A percentile compares a stretch with the other conserved stretches of the same genome.
phyloP scores from a whole-genome alignment of 2,888 invertebrate genomes.

The Spatulosminthurus flaviceps region DNA sequence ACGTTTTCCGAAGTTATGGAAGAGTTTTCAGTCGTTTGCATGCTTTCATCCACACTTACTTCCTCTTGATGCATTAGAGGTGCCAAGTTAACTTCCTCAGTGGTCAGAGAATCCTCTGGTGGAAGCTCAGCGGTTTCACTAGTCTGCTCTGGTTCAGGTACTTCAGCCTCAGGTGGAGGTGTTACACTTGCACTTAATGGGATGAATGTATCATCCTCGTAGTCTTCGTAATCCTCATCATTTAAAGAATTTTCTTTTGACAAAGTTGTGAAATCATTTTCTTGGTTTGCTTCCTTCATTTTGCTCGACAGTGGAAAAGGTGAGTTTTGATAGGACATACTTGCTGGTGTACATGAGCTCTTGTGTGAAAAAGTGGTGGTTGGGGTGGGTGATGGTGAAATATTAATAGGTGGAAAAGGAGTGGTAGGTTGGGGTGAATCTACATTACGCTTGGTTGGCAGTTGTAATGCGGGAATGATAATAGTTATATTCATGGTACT shows the following conservation, averaged over 20 bases:
- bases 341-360: conserved; percentile 42
- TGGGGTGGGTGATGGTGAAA: conserved; percentile 61
- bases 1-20: background rate
- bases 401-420: conserved; percentile 62
- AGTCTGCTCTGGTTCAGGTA: conserved; percentile 20
- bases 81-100: background rate
- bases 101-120: background rate
- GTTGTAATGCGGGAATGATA: conserved; percentile 62
- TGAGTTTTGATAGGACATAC: conserved; percentile 22
- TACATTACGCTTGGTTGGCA: conserved; percentile 28
- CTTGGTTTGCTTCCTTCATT: background rate
- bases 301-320: background rate
- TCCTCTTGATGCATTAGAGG: conserved; percentile 34
- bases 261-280: background rate
- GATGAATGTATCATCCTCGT: conserved; percentile 43
- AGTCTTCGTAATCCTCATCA: conserved; percentile 42
- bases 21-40: background rate
- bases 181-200: conserved; percentile 35
- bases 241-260: conserved; percentile 19
- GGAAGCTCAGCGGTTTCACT: background rate
- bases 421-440: conserved; percentile 62
- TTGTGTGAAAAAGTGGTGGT: conserved; percentile 31
- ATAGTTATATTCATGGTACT: conserved; percentile 63
- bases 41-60: conserved; percentile 20
- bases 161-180: conserved; percentile 30